Conservation (phyloP, 2,797 vertebrate genomes). For the Anas bahamensis region DNA sequence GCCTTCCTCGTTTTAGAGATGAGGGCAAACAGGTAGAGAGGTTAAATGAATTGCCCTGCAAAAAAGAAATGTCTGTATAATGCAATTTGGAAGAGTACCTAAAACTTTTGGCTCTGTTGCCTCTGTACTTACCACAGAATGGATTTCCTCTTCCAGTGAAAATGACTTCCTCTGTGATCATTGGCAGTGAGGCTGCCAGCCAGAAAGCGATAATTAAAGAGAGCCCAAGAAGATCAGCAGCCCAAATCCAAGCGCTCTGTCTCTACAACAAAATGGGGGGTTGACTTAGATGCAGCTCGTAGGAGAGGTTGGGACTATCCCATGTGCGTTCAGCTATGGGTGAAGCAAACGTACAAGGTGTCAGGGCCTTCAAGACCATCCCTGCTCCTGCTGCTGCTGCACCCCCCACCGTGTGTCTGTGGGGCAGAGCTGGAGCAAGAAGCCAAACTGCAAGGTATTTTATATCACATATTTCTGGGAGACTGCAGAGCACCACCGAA, state of each 20-base stretch:
- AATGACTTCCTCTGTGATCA: neutral
- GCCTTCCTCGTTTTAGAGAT: conserved; percentile 43
- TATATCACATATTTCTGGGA: neutral
- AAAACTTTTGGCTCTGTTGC: neutral
- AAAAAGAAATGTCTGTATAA: neutral
- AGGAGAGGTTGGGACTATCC: neutral
- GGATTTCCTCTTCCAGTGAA: conserved; percentile 8
- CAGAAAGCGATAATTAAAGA: neutral
- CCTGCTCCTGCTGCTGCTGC: neutral
- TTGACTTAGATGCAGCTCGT: neutral
- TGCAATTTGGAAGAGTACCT: neutral
- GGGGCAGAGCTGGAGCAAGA: neutral
- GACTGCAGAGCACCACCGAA: neutral
- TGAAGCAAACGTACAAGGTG: neutral
- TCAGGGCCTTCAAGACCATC: neutral
- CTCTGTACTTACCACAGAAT: neutral
- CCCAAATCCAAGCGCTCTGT: neutral
- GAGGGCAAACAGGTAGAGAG: conserved; percentile 31
- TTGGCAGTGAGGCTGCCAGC: neutral
- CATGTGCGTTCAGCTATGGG: neutral
- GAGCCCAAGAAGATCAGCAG: neutral
- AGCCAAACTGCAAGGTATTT: neutral
- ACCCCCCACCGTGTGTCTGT: neutral
- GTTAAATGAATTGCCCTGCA: conserved; percentile 57
- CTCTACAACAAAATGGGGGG: neutral